A percentile compares a stretch with the other conserved stretches of the same genome.
Conservation (phyloP, 2,113 vertebrate genomes). For the Malurus melanocephalus region DNA sequence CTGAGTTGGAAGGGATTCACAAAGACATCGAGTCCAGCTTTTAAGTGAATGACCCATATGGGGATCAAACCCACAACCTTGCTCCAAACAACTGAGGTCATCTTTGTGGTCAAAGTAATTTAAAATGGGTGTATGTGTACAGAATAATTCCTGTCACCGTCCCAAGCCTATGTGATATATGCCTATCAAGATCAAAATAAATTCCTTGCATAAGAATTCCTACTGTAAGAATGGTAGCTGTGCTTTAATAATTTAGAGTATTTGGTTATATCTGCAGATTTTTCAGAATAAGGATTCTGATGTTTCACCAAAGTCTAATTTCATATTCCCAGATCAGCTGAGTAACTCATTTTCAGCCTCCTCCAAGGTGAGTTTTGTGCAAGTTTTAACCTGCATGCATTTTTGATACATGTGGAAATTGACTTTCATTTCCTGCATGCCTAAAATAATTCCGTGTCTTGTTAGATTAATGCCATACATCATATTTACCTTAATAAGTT, state of each 20-base stretch:
- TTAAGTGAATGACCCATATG: too few relatives aligned
- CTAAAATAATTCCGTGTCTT: slow-evolving; percentile 27
- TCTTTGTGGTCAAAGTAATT: neutral
- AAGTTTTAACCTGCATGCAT: slow-evolving; percentile 46
- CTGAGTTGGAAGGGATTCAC: neutral
- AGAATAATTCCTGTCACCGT: neutral
- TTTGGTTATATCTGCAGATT: neutral
- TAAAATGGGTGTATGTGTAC: neutral
- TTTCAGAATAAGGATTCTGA: neutral
- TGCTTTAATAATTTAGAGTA: neutral
- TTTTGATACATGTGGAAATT: slow-evolving; percentile 57
- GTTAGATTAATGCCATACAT: slow-evolving; percentile 49
- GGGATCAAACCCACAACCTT: neutral
- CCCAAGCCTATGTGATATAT: neutral
- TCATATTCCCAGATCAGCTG: slow-evolving; percentile 14
- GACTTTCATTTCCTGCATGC: slow-evolving; percentile 38
- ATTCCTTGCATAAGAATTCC: neutral
- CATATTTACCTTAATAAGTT: slow-evolving; percentile 47
- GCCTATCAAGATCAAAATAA: neutral
- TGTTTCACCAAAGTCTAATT: slow-evolving; percentile 21
- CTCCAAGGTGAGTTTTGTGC: slow-evolving; percentile 18
- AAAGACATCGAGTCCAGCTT: neutral
- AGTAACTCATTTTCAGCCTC: slow-evolving; percentile 10
- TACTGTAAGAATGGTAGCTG: neutral
- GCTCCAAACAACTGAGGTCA: neutral